Percentiles rank a stretch among this genome's conserved stretches.
These are phyloP conservation scores for Orthosia incerta DNA, from an alignment of 2,888 invertebrate genomes.

Conservation along the genomic window DNA sequence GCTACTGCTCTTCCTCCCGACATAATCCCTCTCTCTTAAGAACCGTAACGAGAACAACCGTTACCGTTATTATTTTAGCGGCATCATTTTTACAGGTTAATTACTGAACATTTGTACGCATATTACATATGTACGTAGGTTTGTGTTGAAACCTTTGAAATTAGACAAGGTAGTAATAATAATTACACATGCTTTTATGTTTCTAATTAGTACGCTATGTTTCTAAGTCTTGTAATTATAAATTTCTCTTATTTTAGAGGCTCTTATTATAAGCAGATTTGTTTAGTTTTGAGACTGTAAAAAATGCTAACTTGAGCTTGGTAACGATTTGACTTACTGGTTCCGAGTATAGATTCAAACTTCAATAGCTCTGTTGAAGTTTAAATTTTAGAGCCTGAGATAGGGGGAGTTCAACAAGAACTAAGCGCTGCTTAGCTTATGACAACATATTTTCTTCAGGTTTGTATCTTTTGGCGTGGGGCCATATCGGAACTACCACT, in stretches of 20 bases:
- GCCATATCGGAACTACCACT: no score
- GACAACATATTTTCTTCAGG: no score
- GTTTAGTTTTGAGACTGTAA: neutral
- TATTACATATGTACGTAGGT: neutral
- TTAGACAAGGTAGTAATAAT: slow-evolving; percentile 10
- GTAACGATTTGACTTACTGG: no score
- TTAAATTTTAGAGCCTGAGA: no score
- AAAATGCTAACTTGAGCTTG: no score
- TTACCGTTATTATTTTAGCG: slow-evolving; percentile 17
- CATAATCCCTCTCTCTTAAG: slow-evolving; percentile 39
- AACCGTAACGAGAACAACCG: neutral
- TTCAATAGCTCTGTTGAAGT: no score
- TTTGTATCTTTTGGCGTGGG: no score
- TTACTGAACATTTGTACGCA: neutral
- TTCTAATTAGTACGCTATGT: slow-evolving; percentile 9
- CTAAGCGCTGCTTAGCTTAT: neutral
- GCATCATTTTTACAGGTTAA: slow-evolving; percentile 18
- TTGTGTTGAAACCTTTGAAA: slow-evolving; percentile 1
- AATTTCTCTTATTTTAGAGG: neutral
- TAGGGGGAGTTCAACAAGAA: no score
- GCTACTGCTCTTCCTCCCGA: slow-evolving; percentile 39
- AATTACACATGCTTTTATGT: slow-evolving; percentile 1
- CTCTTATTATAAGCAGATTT: neutral
- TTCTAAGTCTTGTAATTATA: neutral
- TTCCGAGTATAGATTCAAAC: no score